A percentile compares a stretch with the other conserved stretches of the same genome.
Conservation (phyloP, 2,888 invertebrate species). For the Sylvicola cinctus region DNA sequence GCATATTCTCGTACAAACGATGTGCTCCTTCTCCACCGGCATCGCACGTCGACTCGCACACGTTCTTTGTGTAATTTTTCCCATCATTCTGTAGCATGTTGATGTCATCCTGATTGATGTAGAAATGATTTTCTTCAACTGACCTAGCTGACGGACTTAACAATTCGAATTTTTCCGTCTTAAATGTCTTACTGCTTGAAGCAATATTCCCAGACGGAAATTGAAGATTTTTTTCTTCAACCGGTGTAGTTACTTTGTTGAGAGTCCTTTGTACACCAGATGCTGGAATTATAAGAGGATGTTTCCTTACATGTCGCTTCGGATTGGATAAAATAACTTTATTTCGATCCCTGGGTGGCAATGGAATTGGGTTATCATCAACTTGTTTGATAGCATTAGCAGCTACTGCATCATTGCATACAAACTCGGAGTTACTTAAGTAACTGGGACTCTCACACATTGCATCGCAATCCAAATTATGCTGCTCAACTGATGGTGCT, state of each 20-base stretch:
- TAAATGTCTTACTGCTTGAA: neutral
- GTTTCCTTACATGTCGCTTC: conserved; percentile 57
- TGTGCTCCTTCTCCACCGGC: neutral
- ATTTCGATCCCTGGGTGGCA: conserved; percentile 56
- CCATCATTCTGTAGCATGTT: neutral
- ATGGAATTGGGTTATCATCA: conserved; percentile 42
- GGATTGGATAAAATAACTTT: conserved; percentile 37
- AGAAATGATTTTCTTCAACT: conserved; percentile 1
- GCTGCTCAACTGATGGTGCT: conserved; percentile 5
- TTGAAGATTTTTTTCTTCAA: conserved; percentile 14
- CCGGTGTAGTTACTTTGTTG: conserved; percentile 32
- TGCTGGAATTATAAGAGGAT: conserved; percentile 57
- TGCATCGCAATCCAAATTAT: conserved; percentile 4
- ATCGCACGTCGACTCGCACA: conserved; percentile 5
- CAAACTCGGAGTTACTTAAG: conserved; percentile 19
- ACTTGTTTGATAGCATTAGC: conserved; percentile 12
- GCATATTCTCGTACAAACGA: conserved; percentile 7
- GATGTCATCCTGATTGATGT: conserved; percentile 2
- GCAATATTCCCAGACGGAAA: neutral
- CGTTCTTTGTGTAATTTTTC: neutral
- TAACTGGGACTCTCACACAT: conserved; percentile 25
- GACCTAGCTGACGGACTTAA: neutral
- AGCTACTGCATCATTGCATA: conserved; percentile 5
- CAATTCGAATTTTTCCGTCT: conserved; percentile 5
- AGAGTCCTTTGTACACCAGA: conserved; percentile 38